Percentiles rank a stretch among this genome's conserved stretches.
phyloP scores from a whole-genome alignment of 2,113 vertebrate genomes.

The Eublepharis macularius region DNA sequence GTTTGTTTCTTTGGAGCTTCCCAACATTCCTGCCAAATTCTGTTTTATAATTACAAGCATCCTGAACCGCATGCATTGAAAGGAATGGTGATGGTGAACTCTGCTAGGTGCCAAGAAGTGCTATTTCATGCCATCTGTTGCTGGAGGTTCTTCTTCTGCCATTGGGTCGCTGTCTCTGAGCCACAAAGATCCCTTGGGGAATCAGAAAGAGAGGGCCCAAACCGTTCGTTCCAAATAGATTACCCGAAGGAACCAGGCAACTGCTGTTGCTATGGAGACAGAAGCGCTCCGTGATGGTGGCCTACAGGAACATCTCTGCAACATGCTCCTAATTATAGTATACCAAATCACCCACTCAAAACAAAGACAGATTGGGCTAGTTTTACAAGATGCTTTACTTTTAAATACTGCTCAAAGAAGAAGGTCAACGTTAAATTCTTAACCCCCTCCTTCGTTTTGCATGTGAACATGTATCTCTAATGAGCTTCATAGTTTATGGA shows the following conservation, averaged over 20 bases:
- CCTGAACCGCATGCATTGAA: background rate
- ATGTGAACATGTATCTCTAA: background rate
- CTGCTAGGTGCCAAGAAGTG: background rate
- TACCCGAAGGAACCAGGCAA: constrained; percentile 59
- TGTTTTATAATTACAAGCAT: background rate
- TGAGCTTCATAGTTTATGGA: background rate
- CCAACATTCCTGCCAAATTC: background rate
- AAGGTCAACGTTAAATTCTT: background rate
- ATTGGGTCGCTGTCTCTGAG: background rate
- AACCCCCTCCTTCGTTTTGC: no score
- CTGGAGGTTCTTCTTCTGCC: background rate
- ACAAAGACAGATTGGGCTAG: constrained; percentile 40
- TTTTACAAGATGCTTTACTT: background rate
- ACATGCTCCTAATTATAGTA: constrained; percentile 70
- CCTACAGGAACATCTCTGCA: constrained; percentile 61
- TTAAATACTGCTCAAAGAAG: background rate
- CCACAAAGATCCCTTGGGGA: constrained; percentile 44
- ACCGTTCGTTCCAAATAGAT: constrained; percentile 45
- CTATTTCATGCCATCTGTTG: background rate
- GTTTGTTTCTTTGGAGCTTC: background rate
- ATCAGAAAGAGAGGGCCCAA: constrained; percentile 27
- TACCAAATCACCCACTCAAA: constrained; percentile 72
- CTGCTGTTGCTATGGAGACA: constrained; percentile 79
- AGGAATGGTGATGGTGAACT: background rate
- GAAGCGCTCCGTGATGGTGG: constrained; percentile 63